Conservation (phyloP, 2,888 invertebrate species). For the Beris chalybata region DNA sequence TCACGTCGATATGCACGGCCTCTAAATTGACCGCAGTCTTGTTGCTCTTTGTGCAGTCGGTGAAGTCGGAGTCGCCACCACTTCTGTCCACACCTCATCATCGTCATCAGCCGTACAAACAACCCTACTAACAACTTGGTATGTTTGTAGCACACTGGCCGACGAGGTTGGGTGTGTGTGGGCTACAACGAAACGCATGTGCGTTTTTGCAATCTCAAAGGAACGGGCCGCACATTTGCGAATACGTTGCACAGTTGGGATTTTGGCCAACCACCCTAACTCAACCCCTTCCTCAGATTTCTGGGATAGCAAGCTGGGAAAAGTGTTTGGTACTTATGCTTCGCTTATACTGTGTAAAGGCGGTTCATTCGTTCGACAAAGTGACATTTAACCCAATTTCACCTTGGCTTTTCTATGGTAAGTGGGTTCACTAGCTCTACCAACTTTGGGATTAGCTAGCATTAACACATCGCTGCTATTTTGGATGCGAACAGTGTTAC, state of each 20-base stretch:
- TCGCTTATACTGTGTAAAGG: no score
- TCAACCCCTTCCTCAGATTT: no score
- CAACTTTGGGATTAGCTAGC: no score
- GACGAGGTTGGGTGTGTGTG: not conserved
- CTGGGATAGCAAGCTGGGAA: no score
- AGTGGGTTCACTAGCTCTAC: not conserved
- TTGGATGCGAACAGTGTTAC: not conserved
- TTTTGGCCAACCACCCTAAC: no score
- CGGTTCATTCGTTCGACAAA: not conserved
- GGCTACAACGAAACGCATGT: constrained; percentile 5
- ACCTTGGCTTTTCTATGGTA: not conserved
- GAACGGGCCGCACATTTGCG: no score
- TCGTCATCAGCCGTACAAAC: not conserved
- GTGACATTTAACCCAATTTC: constrained; percentile 7
- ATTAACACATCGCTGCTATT: not conserved
- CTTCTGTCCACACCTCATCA: not conserved
- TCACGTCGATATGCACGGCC: not conserved
- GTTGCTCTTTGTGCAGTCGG: constrained; percentile 7
- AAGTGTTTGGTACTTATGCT: no score
- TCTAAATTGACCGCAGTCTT: constrained; percentile 14
- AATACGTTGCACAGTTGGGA: no score
- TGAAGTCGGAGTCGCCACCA: no score
- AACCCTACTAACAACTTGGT: not conserved
- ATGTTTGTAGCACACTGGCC: no score
- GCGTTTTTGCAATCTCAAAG: constrained; percentile 1